Conservation (phyloP, 2,888 invertebrate species). For the Elysia crispata region DNA sequence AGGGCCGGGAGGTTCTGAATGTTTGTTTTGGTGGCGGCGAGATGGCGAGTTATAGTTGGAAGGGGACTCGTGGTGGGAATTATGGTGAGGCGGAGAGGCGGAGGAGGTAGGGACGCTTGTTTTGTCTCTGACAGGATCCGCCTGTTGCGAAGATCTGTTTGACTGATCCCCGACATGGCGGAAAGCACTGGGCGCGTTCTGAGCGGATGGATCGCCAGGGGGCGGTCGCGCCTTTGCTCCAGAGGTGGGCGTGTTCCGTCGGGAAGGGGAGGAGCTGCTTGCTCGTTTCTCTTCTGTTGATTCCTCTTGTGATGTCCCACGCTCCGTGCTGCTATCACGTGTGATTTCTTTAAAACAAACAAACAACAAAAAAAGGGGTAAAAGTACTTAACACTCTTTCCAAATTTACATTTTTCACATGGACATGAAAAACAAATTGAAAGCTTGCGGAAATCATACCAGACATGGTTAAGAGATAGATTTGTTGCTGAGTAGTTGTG, state of each 20-base stretch:
- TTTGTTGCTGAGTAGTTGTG: too few relatives aligned
- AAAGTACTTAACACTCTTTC: too few relatives aligned
- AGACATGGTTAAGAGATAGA: too few relatives aligned
- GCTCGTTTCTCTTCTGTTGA: constrained; percentile 35
- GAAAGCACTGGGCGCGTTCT: constrained; percentile 50
- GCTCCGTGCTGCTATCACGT: constrained; percentile 67
- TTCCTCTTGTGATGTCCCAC: constrained; percentile 59
- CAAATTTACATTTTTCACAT: too few relatives aligned
- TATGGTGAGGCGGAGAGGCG: neutral
- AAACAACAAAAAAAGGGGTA: too few relatives aligned
- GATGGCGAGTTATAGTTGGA: neutral
- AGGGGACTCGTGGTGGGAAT: neutral
- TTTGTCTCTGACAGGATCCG: neutral
- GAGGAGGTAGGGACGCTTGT: neutral
- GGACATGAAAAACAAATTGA: too few relatives aligned
- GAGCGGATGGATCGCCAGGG: constrained; percentile 38
- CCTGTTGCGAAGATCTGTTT: neutral
- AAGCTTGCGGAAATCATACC: too few relatives aligned
- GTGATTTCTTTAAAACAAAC: constrained; percentile 68
- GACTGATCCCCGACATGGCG: constrained; percentile 49
- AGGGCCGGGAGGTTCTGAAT: neutral
- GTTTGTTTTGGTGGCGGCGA: neutral
- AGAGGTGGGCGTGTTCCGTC: constrained; percentile 30
- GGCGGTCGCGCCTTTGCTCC: constrained; percentile 3
- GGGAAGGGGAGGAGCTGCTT: constrained; percentile 31